Evolutionary conservation across 2,113 vertebrate genomes (phyloP).

Genomic region (Alethe diademata): DNA sequence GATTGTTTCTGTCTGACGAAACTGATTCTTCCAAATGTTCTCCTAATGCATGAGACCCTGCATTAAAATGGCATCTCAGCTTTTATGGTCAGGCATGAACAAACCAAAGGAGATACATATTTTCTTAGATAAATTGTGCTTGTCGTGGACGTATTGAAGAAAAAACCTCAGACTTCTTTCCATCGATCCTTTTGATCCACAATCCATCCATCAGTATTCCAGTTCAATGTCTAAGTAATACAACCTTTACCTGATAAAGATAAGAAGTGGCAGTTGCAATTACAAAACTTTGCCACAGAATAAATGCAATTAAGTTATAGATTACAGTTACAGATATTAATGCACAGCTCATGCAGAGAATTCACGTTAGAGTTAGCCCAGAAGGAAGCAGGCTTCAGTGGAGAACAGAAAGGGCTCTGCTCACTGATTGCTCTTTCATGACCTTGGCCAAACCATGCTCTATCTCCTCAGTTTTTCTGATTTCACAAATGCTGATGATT

Average conservation of each 20-base stretch:
- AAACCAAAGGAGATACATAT: background rate
- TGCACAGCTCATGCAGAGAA: background rate
- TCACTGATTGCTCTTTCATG: background rate
- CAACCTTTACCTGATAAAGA: slow-evolving; percentile 59
- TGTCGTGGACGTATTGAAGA: background rate
- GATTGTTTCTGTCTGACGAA: background rate
- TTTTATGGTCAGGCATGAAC: background rate
- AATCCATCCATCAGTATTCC: slow-evolving; percentile 1
- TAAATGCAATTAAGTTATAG: slow-evolving; percentile 52
- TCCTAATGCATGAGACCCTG: background rate
- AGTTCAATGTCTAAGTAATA: slow-evolving; percentile 46
- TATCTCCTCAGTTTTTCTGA: background rate
- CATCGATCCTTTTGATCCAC: background rate
- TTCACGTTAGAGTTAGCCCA: background rate
- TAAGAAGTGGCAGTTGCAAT: slow-evolving; percentile 48
- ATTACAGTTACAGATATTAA: slow-evolving; percentile 40
- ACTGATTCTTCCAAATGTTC: background rate
- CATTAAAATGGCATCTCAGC: slow-evolving; percentile 13
- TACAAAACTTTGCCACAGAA: slow-evolving; percentile 50
- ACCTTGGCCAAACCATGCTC: background rate
- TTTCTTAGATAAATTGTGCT: slow-evolving; percentile 33
- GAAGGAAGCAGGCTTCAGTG: background rate
- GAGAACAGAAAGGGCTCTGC: background rate
- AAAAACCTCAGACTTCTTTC: background rate
- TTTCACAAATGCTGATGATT: background rate